A percentile compares a stretch with the other conserved stretches of the same genome.
Conservation (phyloP, 1,140 invertebrate genomes). For the Eubasilissa regina region DNA sequence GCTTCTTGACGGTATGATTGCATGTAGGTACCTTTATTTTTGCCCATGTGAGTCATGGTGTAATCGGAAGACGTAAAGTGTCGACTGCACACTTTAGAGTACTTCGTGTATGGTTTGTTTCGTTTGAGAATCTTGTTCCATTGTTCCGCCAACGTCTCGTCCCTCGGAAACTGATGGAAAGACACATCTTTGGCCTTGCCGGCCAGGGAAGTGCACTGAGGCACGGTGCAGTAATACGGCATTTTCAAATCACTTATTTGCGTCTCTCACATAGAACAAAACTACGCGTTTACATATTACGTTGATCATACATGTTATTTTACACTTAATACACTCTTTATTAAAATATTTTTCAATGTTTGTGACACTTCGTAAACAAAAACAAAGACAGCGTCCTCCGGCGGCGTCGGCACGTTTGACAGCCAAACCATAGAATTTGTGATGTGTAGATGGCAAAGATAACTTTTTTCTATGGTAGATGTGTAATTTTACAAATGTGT, state of each 20-base stretch:
- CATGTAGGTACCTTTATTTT: conserved; percentile 66
- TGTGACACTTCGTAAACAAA: conserved; percentile 44
- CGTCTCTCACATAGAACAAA: background rate
- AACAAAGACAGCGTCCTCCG: conserved; percentile 40
- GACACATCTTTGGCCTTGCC: conserved; percentile 70
- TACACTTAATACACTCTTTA: background rate
- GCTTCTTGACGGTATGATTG: background rate
- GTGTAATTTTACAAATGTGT: background rate
- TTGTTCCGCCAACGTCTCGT: conserved; percentile 66
- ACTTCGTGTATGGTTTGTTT: conserved; percentile 70
- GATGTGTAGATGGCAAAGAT: background rate
- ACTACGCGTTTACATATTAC: conserved; percentile 29
- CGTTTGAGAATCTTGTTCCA: conserved; percentile 69
- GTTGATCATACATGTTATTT: background rate
- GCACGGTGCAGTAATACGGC: conserved; percentile 71
- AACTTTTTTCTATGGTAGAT: background rate
- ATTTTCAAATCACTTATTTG: conserved; percentile 60
- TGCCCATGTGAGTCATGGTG: conserved; percentile 67
- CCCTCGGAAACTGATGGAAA: conserved; percentile 69
- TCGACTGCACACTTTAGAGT: conserved; percentile 71
- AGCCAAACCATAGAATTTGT: conserved; percentile 33
- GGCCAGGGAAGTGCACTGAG: conserved; percentile 70
- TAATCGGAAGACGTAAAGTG: conserved; percentile 69
- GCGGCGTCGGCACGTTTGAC: conserved; percentile 42
- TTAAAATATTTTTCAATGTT: conserved; percentile 22